Base-by-base conservation (phyloP, 2,797 vertebrate species). In the Poecilia gillii region DNA sequence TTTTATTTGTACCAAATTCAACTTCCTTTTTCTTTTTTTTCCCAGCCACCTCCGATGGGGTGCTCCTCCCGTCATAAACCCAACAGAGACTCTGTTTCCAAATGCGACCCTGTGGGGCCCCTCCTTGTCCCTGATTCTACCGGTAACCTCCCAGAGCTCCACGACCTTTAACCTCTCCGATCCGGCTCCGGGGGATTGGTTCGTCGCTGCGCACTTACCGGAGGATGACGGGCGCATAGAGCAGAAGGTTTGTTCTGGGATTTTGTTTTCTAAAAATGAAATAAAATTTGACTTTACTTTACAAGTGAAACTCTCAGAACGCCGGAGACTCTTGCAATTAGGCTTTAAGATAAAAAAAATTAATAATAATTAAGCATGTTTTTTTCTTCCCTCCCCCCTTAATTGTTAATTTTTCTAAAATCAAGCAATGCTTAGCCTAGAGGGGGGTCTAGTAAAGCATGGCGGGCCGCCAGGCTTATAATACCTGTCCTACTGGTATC, bases 11-110 rank as follows among this genome's bases (percentile, higher is more conserved):
- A 14, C 43, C 3, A 3, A 36, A 36, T 18, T 47, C 14, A 11
- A 4, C 2, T 28, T 79, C 1, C 76, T 2, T 78, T 33, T 33
- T 49, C 18, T 7, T 20, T 11, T 18, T 7, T 20, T 11, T 18
- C 43, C 8, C 20, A 99, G 98, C 82, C 95, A 99, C 87, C 94
- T 99, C 64, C 96, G 97, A 51, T 95, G 96, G 0, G 97, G 97
- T 0, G 97, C 97, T 12, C 98, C 98, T 74, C 98, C 98, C 0
- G 96, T 99, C 3, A 97, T 99, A 84, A 97, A 98, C 89, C 98
- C 97, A 0, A 86, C 95, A 85, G 91, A 91, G 43, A 94, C 94
- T 2, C 87, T 51, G 74, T 99, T 99, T 82, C 96, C 97, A 0
- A 94, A 93, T 20, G 88, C 95, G 0, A 97, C 97, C 0, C 90